Evolutionary conservation across 2,888 invertebrate genomes (phyloP), one percentile per base, ranked within the genome.

Genomic region (Sclerodermus sp.): DNA sequence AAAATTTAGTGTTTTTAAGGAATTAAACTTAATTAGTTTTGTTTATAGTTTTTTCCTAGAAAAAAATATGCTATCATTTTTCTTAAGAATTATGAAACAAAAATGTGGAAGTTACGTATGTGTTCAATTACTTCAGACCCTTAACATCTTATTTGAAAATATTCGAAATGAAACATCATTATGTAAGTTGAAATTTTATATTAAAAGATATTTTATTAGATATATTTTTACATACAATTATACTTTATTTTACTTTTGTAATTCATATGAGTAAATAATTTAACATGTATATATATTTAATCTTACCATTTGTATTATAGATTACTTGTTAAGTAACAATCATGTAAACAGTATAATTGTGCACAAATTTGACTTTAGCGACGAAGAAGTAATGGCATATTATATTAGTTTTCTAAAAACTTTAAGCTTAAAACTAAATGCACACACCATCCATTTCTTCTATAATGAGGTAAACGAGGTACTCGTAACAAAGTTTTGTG

Each of bases 311-410:
- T n/a, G n/a, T n/a, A n/a, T n/a, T n/a, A n/a, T 82, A 97, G 99
- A 99, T 88, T 99, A 98, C 80, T 83, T 99, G 48, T 83, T 99
- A 49, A 98, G 98, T 73, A 99, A 99, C 80, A 99, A 99, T 79
- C 98, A 99, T 82, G 97, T 99, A 34, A 99, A 99, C 81, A 96
- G 95, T 42, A 99, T 99, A 74, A 99, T 99, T 76, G 94, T 96
- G 47, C 98, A 99, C 81, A 96, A 96, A 80, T 99, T 99, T 83
- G 98, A 99, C 80, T 96, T 99, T 77, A 95, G 95, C 2, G 98
- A 99, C 80, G 99, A 99, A 80, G 99, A 99, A 83, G 97, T 98
- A 42, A 96, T 98, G 96, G 97, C 98, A 1, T 99, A 99, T 79
- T 99, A 99, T 79, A 99, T 99, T 75, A 96, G 98, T 43, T 99